phyloP scores from a whole-genome alignment of 2,797 vertebrate genomes.

The Tachyglossus aculeatus region DNA sequence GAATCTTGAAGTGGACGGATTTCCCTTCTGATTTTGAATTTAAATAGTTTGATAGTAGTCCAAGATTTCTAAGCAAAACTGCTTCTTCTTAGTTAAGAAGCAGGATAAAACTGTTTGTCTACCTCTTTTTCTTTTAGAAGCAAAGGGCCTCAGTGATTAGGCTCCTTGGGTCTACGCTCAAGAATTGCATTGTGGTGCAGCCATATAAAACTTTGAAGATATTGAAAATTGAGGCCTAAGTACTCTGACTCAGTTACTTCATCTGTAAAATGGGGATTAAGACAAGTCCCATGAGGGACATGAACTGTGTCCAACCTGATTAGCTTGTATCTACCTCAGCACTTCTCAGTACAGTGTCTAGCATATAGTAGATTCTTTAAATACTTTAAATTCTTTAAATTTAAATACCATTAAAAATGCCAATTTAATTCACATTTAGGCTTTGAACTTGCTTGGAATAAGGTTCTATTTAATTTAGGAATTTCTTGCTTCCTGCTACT shows the following conservation, averaged over 20 bases:
- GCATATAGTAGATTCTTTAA: too few relatives aligned
- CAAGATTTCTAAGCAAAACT: conserved; percentile 34
- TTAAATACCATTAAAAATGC: too few relatives aligned
- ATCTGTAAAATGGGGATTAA: background rate
- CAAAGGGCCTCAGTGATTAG: conserved; percentile 46
- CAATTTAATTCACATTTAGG: too few relatives aligned
- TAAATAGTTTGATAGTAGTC: conserved; percentile 62
- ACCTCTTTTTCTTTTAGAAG: conserved; percentile 46
- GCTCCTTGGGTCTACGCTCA: conserved; percentile 40
- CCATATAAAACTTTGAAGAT: conserved; percentile 11
- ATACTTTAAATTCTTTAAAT: too few relatives aligned
- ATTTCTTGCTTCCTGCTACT: too few relatives aligned
- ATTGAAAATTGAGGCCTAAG: background rate
- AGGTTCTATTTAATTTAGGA: too few relatives aligned
- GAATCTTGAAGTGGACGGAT: conserved; percentile 60
- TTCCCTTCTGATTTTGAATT: conserved; percentile 63
- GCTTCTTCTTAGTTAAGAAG: conserved; percentile 51
- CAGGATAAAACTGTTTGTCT: conserved; percentile 42
- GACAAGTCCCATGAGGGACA: too few relatives aligned
- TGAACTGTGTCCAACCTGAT: too few relatives aligned
- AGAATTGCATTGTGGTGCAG: conserved; percentile 12
- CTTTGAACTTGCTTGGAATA: too few relatives aligned
- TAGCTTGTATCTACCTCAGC: too few relatives aligned
- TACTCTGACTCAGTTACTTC: background rate
- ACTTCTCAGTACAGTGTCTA: too few relatives aligned